phyloP scores from a whole-genome alignment of 2,113 vertebrate genomes.

The Podarcis muralis region DNA sequence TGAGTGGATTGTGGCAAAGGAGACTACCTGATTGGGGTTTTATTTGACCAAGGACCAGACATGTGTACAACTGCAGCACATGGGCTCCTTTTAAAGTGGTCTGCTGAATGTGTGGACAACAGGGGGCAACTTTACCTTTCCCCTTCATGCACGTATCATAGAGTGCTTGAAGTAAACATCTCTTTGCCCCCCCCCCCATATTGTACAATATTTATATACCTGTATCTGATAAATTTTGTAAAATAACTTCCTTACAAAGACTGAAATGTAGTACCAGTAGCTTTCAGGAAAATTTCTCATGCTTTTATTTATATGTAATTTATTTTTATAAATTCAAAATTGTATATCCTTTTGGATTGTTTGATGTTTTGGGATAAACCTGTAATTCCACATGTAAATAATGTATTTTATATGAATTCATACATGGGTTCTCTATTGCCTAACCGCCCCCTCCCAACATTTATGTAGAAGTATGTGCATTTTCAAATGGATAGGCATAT shows the following conservation, averaged over 20 bases:
- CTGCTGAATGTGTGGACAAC: not conserved
- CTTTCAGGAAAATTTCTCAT: not conserved
- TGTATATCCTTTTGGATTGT: not conserved
- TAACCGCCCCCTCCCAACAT: too few species aligned
- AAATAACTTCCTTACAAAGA: not conserved
- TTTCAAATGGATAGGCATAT: not conserved
- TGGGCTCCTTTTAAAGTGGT: not conserved
- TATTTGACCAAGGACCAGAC: not conserved
- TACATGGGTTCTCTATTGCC: not conserved
- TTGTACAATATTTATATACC: too few species aligned
- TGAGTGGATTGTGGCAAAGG: not conserved
- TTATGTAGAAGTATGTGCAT: not conserved
- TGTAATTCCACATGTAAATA: not conserved
- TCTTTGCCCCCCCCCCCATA: not conserved
- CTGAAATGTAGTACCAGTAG: not conserved
- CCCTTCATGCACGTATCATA: not conserved
- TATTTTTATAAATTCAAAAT: not conserved
- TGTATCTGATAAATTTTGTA: not conserved
- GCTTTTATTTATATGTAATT: not conserved
- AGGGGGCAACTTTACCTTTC: not conserved
- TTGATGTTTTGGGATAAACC: not conserved
- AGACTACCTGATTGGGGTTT: not conserved
- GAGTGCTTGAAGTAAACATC: not conserved
- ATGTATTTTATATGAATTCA: not conserved
- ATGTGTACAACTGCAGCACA: not conserved